These are phyloP conservation scores for Clostera curtula DNA, from an alignment of 2,888 invertebrate species.

Conservation along the genomic window DNA sequence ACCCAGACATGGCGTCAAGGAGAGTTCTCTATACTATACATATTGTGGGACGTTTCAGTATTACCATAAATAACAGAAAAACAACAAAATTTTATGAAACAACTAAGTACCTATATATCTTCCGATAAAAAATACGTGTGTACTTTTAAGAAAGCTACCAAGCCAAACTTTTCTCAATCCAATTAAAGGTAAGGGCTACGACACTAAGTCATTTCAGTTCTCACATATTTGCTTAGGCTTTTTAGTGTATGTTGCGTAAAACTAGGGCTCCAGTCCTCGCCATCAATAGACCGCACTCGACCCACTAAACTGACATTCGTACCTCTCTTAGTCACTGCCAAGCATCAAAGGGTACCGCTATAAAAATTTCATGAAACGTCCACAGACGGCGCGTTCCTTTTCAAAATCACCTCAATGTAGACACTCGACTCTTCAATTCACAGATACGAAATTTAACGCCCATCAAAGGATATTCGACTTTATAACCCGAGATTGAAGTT, in stretches of 20 bases:
- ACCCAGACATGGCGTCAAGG: no score
- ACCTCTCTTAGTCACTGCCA: slow-evolving; percentile 40
- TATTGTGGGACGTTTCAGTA: no score
- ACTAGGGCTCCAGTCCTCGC: slow-evolving; percentile 38
- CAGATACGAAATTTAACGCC: slow-evolving; percentile 18
- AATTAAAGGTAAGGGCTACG: slow-evolving; percentile 1
- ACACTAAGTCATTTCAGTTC: slow-evolving; percentile 1
- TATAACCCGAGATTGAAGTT: slow-evolving; percentile 20
- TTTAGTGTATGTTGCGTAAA: slow-evolving; percentile 31
- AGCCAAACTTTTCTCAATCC: no score
- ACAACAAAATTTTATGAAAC: no score
- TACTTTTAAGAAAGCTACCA: no score
- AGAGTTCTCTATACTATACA: no score
- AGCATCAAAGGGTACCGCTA: slow-evolving; percentile 45
- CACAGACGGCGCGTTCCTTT: slow-evolving; percentile 33
- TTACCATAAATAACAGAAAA: no score
- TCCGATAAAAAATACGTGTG: no score
- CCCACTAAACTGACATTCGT: slow-evolving; percentile 54
- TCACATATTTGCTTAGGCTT: no score
- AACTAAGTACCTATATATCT: no score
- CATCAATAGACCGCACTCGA: slow-evolving; percentile 55
- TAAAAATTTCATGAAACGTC: slow-evolving; percentile 54
- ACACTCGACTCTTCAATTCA: slow-evolving; percentile 25
- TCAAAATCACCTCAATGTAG: slow-evolving; percentile 39
- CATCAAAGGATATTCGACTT: slow-evolving; percentile 24